Evolutionary conservation across 2,888 invertebrate genomes (phyloP), one percentile per base, ranked within the genome.

Genomic region (Andrena fulva): DNA sequence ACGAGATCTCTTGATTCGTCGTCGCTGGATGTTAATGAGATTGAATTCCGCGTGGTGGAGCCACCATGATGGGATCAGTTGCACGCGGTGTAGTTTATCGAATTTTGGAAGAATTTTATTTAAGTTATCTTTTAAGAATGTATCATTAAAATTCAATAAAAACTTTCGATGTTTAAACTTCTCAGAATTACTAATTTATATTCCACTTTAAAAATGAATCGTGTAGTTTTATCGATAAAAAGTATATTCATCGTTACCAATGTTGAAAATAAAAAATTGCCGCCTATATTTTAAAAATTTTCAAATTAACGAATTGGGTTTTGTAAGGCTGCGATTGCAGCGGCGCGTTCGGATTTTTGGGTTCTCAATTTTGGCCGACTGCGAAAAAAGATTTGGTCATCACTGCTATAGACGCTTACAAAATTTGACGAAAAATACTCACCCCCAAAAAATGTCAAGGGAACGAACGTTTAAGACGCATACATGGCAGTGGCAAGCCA

Each of bases 21-120:
- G 79, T 56, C 8, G 72, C 69, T 73, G 72, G 52, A 64, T 70
- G 69, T 81, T 79, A 81, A 81, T 54, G 80, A 69, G 72, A 79
- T 80, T 67, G 71, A 60, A 42, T 62, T 24, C 67, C 63, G 48
- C 62, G 33, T 16, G 10, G 54, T n/a, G 27, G 24, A 54, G n/a
- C 20, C 20, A 24, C 56, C 56, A 4, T 4, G 56, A 10, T 63
- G 20, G 35, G 24, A 42, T 24, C 42, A 24, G 24, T 27, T 24
- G 56, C 5, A 33, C 35, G 62, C 16, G 48, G 27, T 24, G 35
- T 16, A 42, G 48, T 50, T 5, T 50, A 59, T 50, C 48, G 42
- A 69, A 50, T 29, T 52, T 35, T 27, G 48, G 8, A 60, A 75
- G 42, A 12, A 12, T 12, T 42, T 42, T 42, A 42, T 42, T 12